Conservation (phyloP, 30 jellyfish, hydroid and myxozoan species). For the Aurelia sp. region DNA sequence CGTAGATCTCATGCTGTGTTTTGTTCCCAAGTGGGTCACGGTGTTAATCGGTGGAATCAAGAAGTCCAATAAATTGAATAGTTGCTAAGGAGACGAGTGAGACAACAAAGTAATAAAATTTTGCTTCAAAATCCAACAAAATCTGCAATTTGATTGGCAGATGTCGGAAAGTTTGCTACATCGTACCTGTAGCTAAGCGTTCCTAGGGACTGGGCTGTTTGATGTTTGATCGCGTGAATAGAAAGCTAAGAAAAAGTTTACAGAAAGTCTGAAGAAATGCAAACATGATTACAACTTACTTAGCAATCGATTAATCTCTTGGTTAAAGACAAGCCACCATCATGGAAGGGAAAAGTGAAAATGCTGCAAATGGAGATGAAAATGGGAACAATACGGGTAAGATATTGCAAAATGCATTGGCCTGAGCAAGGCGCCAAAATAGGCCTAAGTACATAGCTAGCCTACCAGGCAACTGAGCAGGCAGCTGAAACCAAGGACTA, state of each 20-base stretch:
- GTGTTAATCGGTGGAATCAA: no score
- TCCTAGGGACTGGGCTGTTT: conserved; percentile 24
- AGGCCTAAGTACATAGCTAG: background rate
- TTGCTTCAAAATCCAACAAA: background rate
- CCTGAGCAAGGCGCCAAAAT: background rate
- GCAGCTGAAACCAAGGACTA: background rate
- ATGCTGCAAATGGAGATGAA: conserved; percentile 52
- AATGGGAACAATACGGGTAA: conserved; percentile 57
- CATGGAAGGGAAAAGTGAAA: conserved; percentile 60
- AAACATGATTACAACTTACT: conserved; percentile 15
- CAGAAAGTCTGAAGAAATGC: conserved; percentile 11
- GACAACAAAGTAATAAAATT: background rate
- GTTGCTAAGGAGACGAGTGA: conserved; percentile 9
- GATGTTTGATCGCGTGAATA: conserved; percentile 36
- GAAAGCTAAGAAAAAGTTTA: conserved; percentile 2
- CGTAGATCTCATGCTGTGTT: no score
- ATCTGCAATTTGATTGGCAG: background rate
- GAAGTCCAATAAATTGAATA: background rate
- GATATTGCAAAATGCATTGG: background rate
- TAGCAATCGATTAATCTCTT: background rate
- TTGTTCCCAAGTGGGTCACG: no score
- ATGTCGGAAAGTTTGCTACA: conserved; percentile 1
- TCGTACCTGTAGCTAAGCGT: conserved; percentile 5
- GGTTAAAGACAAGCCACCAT: background rate
- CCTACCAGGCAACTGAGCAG: conserved; percentile 14